Evolutionary conservation across 1,140 invertebrate species (phyloP), one percentile per base, ranked within the genome.

Genomic region (Archegozetes longisetosus): DNA sequence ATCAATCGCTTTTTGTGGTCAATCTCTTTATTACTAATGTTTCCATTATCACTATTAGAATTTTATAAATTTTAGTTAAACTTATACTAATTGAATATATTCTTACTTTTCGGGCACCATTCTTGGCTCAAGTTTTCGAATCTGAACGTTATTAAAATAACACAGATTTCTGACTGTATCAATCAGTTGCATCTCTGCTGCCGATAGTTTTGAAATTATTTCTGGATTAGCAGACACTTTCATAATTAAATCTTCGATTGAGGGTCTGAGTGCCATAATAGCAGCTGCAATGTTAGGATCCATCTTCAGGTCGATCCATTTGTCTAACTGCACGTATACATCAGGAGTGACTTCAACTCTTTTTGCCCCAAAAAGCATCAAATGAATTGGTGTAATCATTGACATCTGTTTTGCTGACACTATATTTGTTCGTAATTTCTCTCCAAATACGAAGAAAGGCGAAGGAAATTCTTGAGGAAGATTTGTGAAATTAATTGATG

Each of bases 381-480:
- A 73, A 73, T 98, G 93, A 61, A 98, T 71, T 0, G 94, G 91
- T 1, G 90, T 83, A 1, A 97, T 84, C 90, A 97, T 96, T 0
- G 89, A 91, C 78, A 94, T 86, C 74, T 95, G 90, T 70, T 98
- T 98, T 71, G 91, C 96, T 17, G 86, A 86, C n/a, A 98, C 90
- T 4, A 92, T 90, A 47, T 28, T 50, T 64, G 93, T 97, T 55
- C 93, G 80, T 51, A 98, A 80, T 76, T 98, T 98, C 76, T 98
- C 94, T 2, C 91, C 91, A 73, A 97, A 98, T 32, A 98, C 86
- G 71, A 98, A 96, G 68, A 95, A 89, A 2, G 94, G 94, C 60
- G 84, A 94, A 17, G 4, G 86, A 67, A 96, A 97, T 58, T 78
- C 79, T 57, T 88, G 79, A 12, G 28, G 73, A 25, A 63, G 76